phyloP scores from a whole-genome alignment of 1,140 invertebrate species.

The Helicorthomorpha holstii region DNA sequence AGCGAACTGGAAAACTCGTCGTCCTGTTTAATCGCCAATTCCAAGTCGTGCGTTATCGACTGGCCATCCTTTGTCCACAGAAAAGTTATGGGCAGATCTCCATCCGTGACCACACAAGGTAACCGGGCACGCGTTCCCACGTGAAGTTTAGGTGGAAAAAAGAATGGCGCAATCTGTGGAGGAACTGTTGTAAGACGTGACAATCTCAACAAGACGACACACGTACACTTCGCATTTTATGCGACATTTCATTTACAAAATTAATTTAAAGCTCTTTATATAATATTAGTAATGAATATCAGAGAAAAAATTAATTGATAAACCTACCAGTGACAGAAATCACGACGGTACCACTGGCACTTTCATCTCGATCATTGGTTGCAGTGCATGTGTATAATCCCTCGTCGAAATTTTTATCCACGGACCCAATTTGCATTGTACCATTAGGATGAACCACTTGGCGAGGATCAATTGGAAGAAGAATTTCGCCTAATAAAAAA shows the following conservation, averaged over 20 bases:
- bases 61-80: slow-evolving; percentile 27
- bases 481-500: not conserved
- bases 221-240: no score
- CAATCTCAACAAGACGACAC: not conserved
- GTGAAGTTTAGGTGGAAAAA: slow-evolving; percentile 32
- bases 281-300: no score
- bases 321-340: not conserved
- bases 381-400: not conserved
- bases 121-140: slow-evolving; percentile 11
- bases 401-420: not conserved
- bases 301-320: not conserved
- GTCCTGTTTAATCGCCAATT: slow-evolving; percentile 21
- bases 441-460: not conserved
- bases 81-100: slow-evolving; percentile 15
- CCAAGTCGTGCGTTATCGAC: slow-evolving; percentile 20
- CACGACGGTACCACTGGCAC: not conserved
- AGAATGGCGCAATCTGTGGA: slow-evolving; percentile 44
- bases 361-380: not conserved
- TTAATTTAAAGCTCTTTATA: no score
- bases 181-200: slow-evolving; percentile 29
- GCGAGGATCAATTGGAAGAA: not conserved
- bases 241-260: no score
- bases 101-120: slow-evolving; percentile 17
- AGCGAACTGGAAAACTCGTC: slow-evolving; percentile 9
- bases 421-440: not conserved